Conservation (phyloP, 2,888 invertebrate species). For the Drosophila kokeensis region DNA sequence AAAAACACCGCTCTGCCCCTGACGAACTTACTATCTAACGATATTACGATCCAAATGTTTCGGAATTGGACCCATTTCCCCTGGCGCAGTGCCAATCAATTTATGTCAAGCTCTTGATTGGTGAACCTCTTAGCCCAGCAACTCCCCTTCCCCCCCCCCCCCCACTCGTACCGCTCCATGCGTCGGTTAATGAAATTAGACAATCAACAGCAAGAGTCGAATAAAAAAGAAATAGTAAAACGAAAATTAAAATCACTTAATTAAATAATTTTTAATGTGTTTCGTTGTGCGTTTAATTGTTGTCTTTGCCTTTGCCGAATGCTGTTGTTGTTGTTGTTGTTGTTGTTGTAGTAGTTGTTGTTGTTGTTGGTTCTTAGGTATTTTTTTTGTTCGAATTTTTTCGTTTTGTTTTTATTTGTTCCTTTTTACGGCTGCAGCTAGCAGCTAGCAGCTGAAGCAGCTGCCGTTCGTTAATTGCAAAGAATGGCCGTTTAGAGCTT, state of each 20-base stretch:
- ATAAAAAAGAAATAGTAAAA: conserved; percentile 41
- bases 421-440: conserved; percentile 35
- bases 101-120: conserved; percentile 69
- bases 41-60: conserved; percentile 39
- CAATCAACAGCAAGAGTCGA: conserved; percentile 59
- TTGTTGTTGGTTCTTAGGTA: conserved; percentile 22
- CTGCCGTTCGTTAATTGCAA: conserved; percentile 72
- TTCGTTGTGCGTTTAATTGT: conserved; percentile 56
- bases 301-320: conserved; percentile 10
- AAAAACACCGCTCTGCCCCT: conserved; percentile 4
- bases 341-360: conserved; percentile 19
- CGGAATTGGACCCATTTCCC: conserved; percentile 44
- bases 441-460: conserved; percentile 57
- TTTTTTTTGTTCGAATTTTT: background rate
- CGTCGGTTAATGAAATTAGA: conserved; percentile 76
- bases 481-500: conserved; percentile 64
- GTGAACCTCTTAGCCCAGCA: conserved; percentile 44
- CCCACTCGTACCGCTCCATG: background rate
- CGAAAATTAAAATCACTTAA: conserved; percentile 78
- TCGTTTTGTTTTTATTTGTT: background rate
- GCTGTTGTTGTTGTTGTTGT: conserved; percentile 22
- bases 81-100: conserved; percentile 70
- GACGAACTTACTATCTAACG: conserved; percentile 24
- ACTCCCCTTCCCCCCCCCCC: background rate
- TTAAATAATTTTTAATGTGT: conserved; percentile 79